Evolutionary conservation across 2,113 vertebrate species (phyloP), one percentile per base, ranked within the genome.

Genomic region (Atherinomorus stipes): DNA sequence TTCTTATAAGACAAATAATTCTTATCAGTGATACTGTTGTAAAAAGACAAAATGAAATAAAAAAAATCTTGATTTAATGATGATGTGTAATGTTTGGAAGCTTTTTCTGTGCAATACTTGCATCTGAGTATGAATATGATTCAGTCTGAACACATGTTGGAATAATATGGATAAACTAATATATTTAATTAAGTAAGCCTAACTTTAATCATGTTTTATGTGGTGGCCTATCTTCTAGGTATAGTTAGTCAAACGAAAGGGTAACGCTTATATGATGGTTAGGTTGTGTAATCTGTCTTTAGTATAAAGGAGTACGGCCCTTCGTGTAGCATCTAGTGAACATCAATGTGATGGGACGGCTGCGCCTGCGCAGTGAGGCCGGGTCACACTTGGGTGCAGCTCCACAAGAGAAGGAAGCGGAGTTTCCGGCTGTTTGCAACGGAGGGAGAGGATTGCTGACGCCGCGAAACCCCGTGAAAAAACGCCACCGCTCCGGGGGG

Each of bases 401-500:
- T 85, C 78, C 64, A 77, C 73, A 74, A 81, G 86, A 90, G 89
- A 80, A 93, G 93, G 93, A 94, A 95, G 91, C 93, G 76, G 88
- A 90, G 93, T 93, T 94, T 94, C 94, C 93, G 91, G 92, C 91
- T 92, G 73, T 87, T 87, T 86, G 89, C 83, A 87, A 71, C 88
- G 78, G 87, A 90, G 85, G 61, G 86, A 79, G 83, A 82, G 78
- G 80, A 85, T 69, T 84, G 92, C 91, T 92, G 88, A 94, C 93
- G 74, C 91, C 91, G 91, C 88, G 83, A 89, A 93, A 88, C 80
- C 87, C 92, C 80, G 81, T 87, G 74, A 64, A 86, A 85, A 85
- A 90, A 84, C 77, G 73, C 80, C 81, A 74, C 83, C 79, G 89
- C 83, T 83, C 86, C 75, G 77, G 87, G 88, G 81, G 89, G 75